A percentile compares a stretch with the other conserved stretches of the same genome.
Evolutionary conservation across 2,888 invertebrate species (phyloP).

Genomic region (Callyntrura guangdongensis): DNA sequence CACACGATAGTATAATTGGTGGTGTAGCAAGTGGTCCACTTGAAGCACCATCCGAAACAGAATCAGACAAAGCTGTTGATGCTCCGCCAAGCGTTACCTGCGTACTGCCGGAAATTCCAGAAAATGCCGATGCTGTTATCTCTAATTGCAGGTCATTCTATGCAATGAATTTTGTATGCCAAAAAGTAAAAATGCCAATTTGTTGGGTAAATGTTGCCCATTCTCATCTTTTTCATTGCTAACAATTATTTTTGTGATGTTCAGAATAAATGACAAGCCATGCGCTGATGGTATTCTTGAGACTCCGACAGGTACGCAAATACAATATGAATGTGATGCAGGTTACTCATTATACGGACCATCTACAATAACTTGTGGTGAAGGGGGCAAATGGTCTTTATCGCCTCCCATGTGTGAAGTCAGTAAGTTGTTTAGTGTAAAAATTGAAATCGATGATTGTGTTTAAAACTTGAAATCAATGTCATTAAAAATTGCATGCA

Average conservation of each 20-base stretch:
- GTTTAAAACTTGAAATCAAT: neutral
- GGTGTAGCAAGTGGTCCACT: neutral
- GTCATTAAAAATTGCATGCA: no score
- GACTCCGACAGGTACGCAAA: conserved; percentile 77
- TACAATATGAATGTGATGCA: conserved; percentile 81
- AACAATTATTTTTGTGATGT: neutral
- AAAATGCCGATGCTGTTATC: conserved; percentile 82
- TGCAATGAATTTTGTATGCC: neutral
- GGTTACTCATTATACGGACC: conserved; percentile 83
- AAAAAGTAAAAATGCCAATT: neutral
- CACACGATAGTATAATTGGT: neutral
- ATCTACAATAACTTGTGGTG: conserved; percentile 80
- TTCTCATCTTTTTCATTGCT: no score
- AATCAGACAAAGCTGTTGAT: neutral
- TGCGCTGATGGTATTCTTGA: conserved; percentile 53
- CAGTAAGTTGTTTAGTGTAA: conserved; percentile 71
- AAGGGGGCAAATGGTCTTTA: conserved; percentile 82
- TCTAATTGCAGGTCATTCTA: conserved; percentile 80
- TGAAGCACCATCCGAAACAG: neutral
- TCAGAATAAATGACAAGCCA: conserved; percentile 49
- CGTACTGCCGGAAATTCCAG: conserved; percentile 83
- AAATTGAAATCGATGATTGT: neutral
- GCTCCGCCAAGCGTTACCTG: conserved; percentile 75
- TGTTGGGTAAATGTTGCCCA: no score
- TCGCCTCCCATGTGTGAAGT: conserved; percentile 83